Base-by-base conservation (phyloP, 1,140 invertebrate genomes). In the Latrodectus geometricus region DNA sequence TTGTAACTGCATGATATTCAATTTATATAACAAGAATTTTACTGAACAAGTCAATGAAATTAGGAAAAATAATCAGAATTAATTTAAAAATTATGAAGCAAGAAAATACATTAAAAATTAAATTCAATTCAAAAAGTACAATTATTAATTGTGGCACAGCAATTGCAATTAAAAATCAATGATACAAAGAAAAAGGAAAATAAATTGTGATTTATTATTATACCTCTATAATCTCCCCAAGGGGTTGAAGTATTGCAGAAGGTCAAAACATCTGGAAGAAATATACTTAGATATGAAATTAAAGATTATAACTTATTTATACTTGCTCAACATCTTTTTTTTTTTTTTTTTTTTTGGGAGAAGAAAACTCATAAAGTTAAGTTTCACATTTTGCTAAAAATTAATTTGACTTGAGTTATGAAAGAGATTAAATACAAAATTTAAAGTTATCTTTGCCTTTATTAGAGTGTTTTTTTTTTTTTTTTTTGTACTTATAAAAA, bases 181-280 rank as follows among this genome's bases (percentile, higher is more conserved):
- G 49, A 49, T 15, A 50, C 49, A 48, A 9, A 79, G 61, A 21
- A 69, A 79, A 65, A 9, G 20, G 66, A 78, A 68, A 35, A 35
- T 35, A 35, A n/a, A 35, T 35, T 35, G 35, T 35, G 35, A 35
- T 35, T 35, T 35, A 3, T 35, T 35, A 35, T 35, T 86, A 74
- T 87, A 87, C 85, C 85, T 87, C 85, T 87, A 66, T 87, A 87
- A 66, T 87, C 85, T 78, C 65, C 23, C 85, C 85, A 87, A 87
- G 76, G 68, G 23, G n/a, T 61, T 52, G 85, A 15, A 56, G 68
- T 87, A 74, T 87, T 87, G 85, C 85, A 87, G 77, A 87, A 52
- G 49, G 85, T 80, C 76, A 87, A 87, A 73, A 87, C 77, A 87
- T 87, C 85, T 79, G 76, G 5, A 79, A 87, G 20, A 87, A 87